phyloP scores from a whole-genome alignment of 1,140 invertebrate species.

The Rhyacophila brunnea region DNA sequence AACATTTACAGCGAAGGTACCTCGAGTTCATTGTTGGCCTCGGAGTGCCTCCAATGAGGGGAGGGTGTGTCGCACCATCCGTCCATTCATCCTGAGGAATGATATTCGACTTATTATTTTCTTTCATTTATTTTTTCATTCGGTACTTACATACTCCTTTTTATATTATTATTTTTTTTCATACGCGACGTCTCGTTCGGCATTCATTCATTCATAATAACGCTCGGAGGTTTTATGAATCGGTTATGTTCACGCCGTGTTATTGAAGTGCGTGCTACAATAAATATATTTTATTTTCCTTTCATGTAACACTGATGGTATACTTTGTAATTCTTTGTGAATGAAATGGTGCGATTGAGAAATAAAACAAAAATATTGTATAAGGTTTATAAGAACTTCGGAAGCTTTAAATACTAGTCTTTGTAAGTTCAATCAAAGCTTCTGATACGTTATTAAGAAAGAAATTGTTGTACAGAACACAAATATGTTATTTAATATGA shows the following conservation, averaged over 20 bases:
- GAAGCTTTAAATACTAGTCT: too few relatives aligned
- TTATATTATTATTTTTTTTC: too few relatives aligned
- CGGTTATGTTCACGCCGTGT: neutral
- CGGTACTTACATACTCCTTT: neutral
- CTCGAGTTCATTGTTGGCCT: slow-evolving; percentile 10
- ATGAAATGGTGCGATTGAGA: neutral
- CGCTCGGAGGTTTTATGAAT: slow-evolving; percentile 10
- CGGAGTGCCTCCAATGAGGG: neutral
- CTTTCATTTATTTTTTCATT: slow-evolving; percentile 11
- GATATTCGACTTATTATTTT: slow-evolving; percentile 19
- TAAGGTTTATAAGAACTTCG: too few relatives aligned
- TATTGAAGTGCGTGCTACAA: neutral
- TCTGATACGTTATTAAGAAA: too few relatives aligned
- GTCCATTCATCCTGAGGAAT: slow-evolving; percentile 21
- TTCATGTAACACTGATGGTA: too few relatives aligned
- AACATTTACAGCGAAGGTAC: slow-evolving; percentile 9
- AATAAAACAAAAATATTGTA: slow-evolving; percentile 2
- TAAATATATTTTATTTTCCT: neutral
- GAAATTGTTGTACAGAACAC: too few relatives aligned
- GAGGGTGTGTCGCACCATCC: slow-evolving; percentile 6
- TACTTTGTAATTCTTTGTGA: neutral
- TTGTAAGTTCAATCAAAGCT: too few relatives aligned
- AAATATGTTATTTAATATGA: too few relatives aligned
- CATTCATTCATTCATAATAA: slow-evolving; percentile 12
- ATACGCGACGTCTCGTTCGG: slow-evolving; percentile 2